Evolutionary conservation across 2,888 invertebrate genomes (phyloP).

Genomic region (Nowickia ferox): DNA sequence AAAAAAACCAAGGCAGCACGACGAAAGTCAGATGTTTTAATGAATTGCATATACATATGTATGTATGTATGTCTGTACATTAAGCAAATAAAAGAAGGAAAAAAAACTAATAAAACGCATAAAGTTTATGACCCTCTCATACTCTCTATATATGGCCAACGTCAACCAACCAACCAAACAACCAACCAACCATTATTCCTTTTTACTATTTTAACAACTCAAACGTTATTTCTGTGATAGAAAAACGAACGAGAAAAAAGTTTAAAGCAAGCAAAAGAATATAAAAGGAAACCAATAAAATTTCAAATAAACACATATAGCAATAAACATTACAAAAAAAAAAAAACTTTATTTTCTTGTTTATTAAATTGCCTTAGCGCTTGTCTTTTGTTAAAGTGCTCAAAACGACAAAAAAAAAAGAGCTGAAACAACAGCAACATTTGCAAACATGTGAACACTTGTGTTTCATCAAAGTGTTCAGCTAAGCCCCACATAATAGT

Average conservation of each 20-base stretch:
- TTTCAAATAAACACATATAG: constrained; percentile 51
- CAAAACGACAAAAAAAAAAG: constrained; percentile 1
- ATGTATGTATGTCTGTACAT: no score
- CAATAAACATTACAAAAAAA: constrained; percentile 51
- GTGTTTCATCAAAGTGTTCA: constrained; percentile 28
- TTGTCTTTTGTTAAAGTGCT: constrained; percentile 4
- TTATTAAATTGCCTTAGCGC: constrained; percentile 28
- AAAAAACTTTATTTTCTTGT: constrained; percentile 38
- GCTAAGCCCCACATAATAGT: constrained; percentile 58
- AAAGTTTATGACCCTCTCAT: constrained; percentile 50
- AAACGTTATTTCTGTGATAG: constrained; percentile 34
- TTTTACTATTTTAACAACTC: constrained; percentile 32
- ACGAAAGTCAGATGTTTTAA: constrained; percentile 5
- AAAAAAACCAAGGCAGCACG: constrained; percentile 11
- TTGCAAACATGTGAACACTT: not conserved
- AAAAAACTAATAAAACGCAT: constrained; percentile 38
- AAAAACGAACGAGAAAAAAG: not conserved
- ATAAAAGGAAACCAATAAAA: constrained; percentile 57
- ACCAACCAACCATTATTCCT: constrained; percentile 8
- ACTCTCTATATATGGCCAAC: not conserved
- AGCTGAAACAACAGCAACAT: not conserved
- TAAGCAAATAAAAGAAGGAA: not conserved
- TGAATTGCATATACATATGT: constrained; percentile 9
- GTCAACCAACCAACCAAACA: not conserved
- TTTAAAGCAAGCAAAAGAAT: not conserved